Evolutionary conservation across 2,888 invertebrate genomes (phyloP), one percentile per base, ranked within the genome.

Genomic region (Bursaphelenchus okinawaensis): DNA sequence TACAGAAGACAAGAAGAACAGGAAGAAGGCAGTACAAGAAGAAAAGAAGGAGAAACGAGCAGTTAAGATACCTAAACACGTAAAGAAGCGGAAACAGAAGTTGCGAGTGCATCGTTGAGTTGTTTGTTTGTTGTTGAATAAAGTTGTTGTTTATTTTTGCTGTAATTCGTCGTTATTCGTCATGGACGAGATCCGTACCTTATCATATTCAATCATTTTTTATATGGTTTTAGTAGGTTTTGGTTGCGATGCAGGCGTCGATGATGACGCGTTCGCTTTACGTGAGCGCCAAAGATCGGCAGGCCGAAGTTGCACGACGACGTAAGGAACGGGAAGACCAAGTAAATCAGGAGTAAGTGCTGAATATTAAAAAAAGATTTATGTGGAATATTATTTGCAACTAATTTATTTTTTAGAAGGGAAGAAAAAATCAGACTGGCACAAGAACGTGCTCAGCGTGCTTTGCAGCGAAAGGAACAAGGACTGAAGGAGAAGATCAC

Each of bases 21-120:
- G 95, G 28, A 96, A 96, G 81, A 90, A 92, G 78, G 89, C 89
- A 0, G 87, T 93, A 0, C 94, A 93, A 84, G 90, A 91, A 60
- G 89, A 89, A 60, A 88, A 92, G 80, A 90, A 93, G 0, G 92
- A 93, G 74, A 91, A 89, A 80, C 87, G 94, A 57, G 91, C 91
- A 51, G 87, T 86, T 0, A 96, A 96, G 87, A 87, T 90, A 0
- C 93, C 92, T 77, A 96, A 96, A 83, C 91, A 94, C 83, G 84
- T 93, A 0, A 96, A 96, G 82, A 95, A 93, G 81, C 87, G 90
- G 71, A 89, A 90, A 81, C 91, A 91, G 55, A 73, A 77, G 29
- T 12, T 61, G 51, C 52, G 29, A 2, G 26, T 27, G 9, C 61
- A 23, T 24, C 60, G 60, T 22, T 29, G 26, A 63, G 6, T 63